These are phyloP conservation scores for Hydractinia echinata DNA, from an alignment of 30 jellyfish, hydroid and myxozoan genomes.

Conservation along the genomic window DNA sequence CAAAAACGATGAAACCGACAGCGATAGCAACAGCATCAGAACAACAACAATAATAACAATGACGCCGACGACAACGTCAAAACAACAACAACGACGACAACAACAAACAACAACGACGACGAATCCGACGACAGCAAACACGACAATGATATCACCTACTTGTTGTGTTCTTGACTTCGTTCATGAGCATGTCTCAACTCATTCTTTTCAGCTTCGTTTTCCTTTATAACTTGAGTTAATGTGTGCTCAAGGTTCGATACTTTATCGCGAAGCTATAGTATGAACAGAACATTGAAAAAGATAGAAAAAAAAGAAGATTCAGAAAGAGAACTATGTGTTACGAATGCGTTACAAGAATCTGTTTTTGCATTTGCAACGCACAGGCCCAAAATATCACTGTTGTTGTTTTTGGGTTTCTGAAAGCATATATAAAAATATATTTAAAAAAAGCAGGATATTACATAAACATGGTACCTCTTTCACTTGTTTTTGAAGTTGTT, in stretches of 20 bases:
- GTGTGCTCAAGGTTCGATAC: constrained; percentile 63
- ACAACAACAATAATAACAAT: neutral
- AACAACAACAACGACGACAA: too few relatives aligned
- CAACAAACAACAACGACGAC: too few relatives aligned
- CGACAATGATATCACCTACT: neutral
- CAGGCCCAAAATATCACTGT: neutral
- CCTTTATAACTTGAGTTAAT: constrained; percentile 67
- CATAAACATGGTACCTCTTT: constrained; percentile 45
- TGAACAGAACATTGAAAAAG: too few relatives aligned
- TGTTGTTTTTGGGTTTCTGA: neutral
- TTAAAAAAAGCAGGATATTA: neutral
- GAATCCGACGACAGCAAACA: neutral
- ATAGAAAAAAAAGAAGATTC: neutral
- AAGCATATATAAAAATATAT: neutral
- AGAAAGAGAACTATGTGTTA: neutral
- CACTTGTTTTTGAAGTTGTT: constrained; percentile 39
- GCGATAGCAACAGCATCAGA: neutral
- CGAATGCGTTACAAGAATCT: too few relatives aligned
- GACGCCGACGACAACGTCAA: too few relatives aligned
- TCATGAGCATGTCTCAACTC: constrained; percentile 16
- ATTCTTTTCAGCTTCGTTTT: constrained; percentile 48
- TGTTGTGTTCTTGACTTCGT: neutral
- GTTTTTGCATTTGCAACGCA: too few relatives aligned
- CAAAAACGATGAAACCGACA: neutral
- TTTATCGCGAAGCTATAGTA: constrained; percentile 49